Evolutionary conservation across 2,888 invertebrate species (phyloP).

Genomic region (Tanypteryx hageni): DNA sequence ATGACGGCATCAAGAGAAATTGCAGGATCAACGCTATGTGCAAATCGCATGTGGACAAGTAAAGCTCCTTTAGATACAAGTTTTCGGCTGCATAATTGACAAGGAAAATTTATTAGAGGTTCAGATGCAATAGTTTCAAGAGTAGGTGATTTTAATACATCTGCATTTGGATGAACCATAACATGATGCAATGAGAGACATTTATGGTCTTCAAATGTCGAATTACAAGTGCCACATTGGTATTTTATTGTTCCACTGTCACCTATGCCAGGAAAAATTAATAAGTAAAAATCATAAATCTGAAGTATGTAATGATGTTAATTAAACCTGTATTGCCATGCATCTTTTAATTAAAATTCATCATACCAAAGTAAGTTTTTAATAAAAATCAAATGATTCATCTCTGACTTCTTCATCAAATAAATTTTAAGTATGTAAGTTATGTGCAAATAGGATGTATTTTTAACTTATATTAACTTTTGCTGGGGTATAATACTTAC

Average conservation of each 20-base stretch:
- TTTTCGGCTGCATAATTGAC: conserved; percentile 39
- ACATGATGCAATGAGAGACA: conserved; percentile 3
- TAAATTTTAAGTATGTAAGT: too few species aligned
- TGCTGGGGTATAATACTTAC: too few species aligned
- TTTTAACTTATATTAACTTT: too few species aligned
- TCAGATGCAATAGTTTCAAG: neutral
- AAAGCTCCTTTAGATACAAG: conserved; percentile 29
- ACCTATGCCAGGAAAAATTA: neutral
- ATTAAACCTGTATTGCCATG: too few species aligned
- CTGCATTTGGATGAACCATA: neutral
- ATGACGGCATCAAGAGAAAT: neutral
- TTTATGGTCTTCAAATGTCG: conserved; percentile 33
- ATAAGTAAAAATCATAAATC: too few species aligned
- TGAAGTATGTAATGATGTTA: too few species aligned
- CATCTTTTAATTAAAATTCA: too few species aligned
- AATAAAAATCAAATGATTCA: too few species aligned
- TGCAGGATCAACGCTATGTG: conserved; percentile 30
- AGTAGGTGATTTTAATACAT: neutral
- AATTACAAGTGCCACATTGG: neutral
- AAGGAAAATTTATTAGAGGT: neutral
- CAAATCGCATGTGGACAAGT: conserved; percentile 51
- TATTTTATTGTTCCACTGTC: neutral
- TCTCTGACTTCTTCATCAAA: too few species aligned
- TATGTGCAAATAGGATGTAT: too few species aligned
- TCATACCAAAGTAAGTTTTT: too few species aligned